Evolutionary conservation across 1,140 invertebrate genomes (phyloP).

Genomic region (Augochlora pura): DNA sequence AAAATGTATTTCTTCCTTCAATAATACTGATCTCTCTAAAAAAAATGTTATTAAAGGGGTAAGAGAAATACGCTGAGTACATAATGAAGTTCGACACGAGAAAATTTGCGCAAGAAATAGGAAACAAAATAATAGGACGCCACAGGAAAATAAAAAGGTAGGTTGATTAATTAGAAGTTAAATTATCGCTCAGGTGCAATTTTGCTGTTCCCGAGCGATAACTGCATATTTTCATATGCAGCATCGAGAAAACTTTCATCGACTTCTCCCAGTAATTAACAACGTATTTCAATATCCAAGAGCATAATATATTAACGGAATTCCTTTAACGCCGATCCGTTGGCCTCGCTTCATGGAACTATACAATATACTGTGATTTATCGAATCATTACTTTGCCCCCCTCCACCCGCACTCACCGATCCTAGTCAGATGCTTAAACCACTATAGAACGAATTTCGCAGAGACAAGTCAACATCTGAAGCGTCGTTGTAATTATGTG

Average conservation of each 20-base stretch:
- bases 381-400: not conserved
- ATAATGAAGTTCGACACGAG: too few relatives aligned
- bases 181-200: not conserved
- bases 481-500: slow-evolving; percentile 10
- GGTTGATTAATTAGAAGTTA: not conserved
- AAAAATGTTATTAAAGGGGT: too few relatives aligned
- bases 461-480: not conserved
- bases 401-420: too few relatives aligned
- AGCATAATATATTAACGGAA: not conserved
- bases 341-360: not conserved
- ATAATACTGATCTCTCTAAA: too few relatives aligned
- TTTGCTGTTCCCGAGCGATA: too few relatives aligned
- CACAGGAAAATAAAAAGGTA: too few relatives aligned
- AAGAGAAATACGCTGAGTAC: too few relatives aligned
- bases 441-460: not conserved
- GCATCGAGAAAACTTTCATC: not conserved
- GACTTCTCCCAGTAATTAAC: not conserved
- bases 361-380: not conserved
- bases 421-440: not conserved
- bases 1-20: too few relatives aligned
- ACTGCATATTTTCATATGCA: too few relatives aligned
- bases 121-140: too few relatives aligned
- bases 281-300: not conserved
- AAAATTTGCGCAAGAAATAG: too few relatives aligned
- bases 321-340: not conserved